Evolutionary conservation across 2,797 vertebrate genomes (phyloP).

Genomic region (Anomalospiza imberbis): DNA sequence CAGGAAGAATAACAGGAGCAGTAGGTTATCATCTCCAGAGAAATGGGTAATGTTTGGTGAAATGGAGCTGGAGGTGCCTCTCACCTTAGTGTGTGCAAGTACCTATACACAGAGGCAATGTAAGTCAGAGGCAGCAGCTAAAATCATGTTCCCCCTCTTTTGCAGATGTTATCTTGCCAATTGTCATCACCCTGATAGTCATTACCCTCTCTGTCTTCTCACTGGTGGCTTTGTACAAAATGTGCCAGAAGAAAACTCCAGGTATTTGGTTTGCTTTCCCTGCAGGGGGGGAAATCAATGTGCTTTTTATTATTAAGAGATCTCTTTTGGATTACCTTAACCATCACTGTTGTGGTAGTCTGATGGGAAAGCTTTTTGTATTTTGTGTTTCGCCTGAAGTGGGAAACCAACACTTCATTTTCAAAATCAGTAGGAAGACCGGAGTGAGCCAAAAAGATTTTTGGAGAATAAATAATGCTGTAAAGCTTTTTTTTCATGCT

Average conservation of each 20-base stretch:
- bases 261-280: constrained; percentile 59
- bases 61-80: not conserved
- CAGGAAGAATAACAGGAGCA: not conserved
- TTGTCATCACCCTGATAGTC: constrained; percentile 75
- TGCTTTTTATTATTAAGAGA: not conserved
- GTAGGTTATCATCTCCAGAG: not conserved
- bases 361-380: not conserved
- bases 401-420: constrained; percentile 5
- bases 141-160: not conserved
- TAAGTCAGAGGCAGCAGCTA: not conserved
- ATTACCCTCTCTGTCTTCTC: constrained; percentile 72
- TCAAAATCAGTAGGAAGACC: constrained; percentile 4
- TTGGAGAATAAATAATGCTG: not conserved
- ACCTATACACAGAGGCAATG: not conserved
- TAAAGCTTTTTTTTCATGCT: not conserved
- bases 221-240: constrained; percentile 74
- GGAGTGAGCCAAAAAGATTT: constrained; percentile 15
- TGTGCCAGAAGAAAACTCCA: constrained; percentile 76
- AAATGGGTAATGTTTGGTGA: not conserved
- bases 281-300: not conserved
- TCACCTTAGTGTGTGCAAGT: not conserved
- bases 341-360: not conserved
- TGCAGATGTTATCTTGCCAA: constrained; percentile 73
- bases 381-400: not conserved
- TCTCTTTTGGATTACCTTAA: not conserved